Conservation (phyloP, 2,888 invertebrate genomes). For the Protodeltote pygarga region DNA sequence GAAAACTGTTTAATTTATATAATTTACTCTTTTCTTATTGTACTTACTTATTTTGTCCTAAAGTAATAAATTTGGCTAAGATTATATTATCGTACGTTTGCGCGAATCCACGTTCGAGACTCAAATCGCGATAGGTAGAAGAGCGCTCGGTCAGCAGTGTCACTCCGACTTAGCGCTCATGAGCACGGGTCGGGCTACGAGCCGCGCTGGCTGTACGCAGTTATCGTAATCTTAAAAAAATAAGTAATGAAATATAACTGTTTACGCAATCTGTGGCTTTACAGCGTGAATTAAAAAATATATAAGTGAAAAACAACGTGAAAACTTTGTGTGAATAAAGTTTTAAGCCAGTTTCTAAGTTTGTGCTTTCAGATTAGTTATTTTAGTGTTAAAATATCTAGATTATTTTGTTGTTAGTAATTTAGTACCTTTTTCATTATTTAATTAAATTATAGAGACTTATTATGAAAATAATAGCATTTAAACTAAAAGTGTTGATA, state of each 20-base stretch:
- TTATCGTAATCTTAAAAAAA: constrained; percentile 38
- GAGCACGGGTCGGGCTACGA: constrained; percentile 48
- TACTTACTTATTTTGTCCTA: constrained; percentile 16
- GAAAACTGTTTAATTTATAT: constrained; percentile 2
- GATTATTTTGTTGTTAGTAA: too few species aligned
- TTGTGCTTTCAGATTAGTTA: constrained; percentile 27
- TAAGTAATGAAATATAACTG: constrained; percentile 14
- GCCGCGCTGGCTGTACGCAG: constrained; percentile 21
- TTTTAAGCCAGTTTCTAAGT: constrained; percentile 25
- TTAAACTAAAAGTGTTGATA: too few species aligned
- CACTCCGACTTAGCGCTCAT: constrained; percentile 50
- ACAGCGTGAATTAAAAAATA: constrained; percentile 16
- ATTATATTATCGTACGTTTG: constrained; percentile 49
- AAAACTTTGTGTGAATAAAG: constrained; percentile 26
- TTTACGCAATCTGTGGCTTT: constrained; percentile 7
- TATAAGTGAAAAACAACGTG: constrained; percentile 18
- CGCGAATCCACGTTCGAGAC: constrained; percentile 54
- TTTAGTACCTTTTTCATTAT: too few species aligned
- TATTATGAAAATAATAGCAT: too few species aligned
- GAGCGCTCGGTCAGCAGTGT: constrained; percentile 59
- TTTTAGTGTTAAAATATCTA: background rate
- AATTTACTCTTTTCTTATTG: constrained; percentile 1
- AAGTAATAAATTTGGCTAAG: constrained; percentile 19
- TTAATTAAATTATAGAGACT: too few species aligned
- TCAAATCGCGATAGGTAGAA: constrained; percentile 56